Evolutionary conservation across 2,797 vertebrate genomes (phyloP).

Genomic region (Cyprinella venusta): DNA sequence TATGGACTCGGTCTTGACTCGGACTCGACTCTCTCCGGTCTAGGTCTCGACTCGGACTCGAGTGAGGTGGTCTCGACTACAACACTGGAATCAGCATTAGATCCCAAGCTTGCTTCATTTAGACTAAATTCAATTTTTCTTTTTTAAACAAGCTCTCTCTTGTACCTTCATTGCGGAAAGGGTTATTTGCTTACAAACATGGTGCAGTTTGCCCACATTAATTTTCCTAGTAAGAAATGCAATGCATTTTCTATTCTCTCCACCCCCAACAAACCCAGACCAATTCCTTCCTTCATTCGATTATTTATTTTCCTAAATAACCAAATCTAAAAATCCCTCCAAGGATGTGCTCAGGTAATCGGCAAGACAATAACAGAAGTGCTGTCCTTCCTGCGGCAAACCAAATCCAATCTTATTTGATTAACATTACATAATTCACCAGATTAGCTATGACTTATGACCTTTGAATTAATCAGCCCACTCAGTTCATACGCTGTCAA

Average conservation of each 20-base stretch:
- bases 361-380: conserved; percentile 18
- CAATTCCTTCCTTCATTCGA: not conserved
- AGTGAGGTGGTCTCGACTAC: too few species aligned
- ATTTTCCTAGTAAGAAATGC: not conserved
- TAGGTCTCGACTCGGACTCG: too few species aligned
- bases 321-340: conserved; percentile 6
- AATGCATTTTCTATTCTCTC: not conserved
- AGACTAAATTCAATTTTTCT: not conserved
- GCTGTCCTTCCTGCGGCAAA: conserved; percentile 23
- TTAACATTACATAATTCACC: conserved; percentile 38
- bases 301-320: conserved; percentile 22
- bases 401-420: conserved; percentile 48
- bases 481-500: conserved; percentile 47
- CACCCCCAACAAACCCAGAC: not conserved
- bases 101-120: not conserved
- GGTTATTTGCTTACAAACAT: not conserved
- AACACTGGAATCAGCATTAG: too few species aligned
- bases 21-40: too few species aligned
- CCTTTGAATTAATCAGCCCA: conserved; percentile 59
- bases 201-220: not conserved
- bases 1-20: too few species aligned
- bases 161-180: not conserved
- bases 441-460: conserved; percentile 46
- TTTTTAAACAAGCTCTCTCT: not conserved
- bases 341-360: conserved; percentile 31